Evolutionary conservation across 2,888 invertebrate species (phyloP).

Genomic region (Erynnis tages): DNA sequence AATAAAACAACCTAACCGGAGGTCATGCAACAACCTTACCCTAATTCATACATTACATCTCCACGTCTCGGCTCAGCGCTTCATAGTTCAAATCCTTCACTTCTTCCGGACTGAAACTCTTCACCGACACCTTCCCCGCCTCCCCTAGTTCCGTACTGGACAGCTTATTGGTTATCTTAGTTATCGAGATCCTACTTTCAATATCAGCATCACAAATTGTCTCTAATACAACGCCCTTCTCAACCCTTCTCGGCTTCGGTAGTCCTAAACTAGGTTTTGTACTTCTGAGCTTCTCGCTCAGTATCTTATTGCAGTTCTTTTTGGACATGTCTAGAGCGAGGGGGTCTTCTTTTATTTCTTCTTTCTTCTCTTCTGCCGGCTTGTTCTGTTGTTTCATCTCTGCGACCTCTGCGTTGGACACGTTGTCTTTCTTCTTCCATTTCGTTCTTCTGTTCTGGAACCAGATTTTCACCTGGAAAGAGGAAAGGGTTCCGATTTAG

Average conservation of each 20-base stretch:
- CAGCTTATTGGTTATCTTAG: constrained; percentile 74
- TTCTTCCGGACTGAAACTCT: constrained; percentile 69
- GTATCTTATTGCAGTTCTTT: constrained; percentile 65
- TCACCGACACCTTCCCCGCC: constrained; percentile 53
- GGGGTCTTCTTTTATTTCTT: constrained; percentile 59
- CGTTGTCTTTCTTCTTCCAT: constrained; percentile 96
- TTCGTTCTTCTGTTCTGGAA: constrained; percentile 89
- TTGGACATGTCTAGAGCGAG: constrained; percentile 71
- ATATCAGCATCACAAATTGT: constrained; percentile 67
- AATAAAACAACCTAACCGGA: constrained; percentile 12
- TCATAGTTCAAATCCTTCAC: constrained; percentile 68
- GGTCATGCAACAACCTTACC: constrained; percentile 29
- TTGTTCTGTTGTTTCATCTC: constrained; percentile 86
- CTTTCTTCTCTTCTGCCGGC: constrained; percentile 57
- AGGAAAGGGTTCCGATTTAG: constrained; percentile 30
- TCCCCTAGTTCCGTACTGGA: constrained; percentile 64
- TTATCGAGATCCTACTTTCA: constrained; percentile 77
- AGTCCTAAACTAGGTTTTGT: constrained; percentile 46
- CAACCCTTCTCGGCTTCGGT: constrained; percentile 63
- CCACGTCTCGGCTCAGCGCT: constrained; percentile 62
- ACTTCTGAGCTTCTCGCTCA: constrained; percentile 64
- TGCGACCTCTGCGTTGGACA: constrained; percentile 92
- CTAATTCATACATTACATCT: constrained; percentile 52
- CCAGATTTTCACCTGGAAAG: constrained; percentile 93
- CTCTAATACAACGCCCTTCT: constrained; percentile 65